These are phyloP conservation scores for Zaprionus inermis DNA, from an alignment of 1,140 invertebrate genomes.

Conservation along the genomic window DNA sequence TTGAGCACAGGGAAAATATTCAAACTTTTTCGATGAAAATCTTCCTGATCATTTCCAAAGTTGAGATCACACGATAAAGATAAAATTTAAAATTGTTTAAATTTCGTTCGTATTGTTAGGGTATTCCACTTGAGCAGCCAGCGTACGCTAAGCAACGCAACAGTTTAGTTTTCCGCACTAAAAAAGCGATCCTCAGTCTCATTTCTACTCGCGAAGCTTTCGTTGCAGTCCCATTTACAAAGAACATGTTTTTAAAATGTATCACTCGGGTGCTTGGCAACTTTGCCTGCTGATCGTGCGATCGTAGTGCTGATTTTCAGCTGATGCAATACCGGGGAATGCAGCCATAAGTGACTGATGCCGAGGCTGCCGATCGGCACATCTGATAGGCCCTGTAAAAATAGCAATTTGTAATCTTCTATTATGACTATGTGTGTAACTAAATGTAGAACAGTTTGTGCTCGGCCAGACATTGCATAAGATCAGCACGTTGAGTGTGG, in stretches of 20 bases:
- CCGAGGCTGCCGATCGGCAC: not conserved
- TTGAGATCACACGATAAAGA: not conserved
- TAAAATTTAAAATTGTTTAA: too few relatives aligned
- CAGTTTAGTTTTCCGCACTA: not conserved
- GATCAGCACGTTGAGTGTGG: conserved; percentile 23
- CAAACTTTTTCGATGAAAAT: not conserved
- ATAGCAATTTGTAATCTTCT: not conserved
- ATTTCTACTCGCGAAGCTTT: not conserved
- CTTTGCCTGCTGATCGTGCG: conserved; percentile 27
- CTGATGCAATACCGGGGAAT: conserved; percentile 7
- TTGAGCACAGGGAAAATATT: not conserved
- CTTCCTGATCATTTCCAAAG: not conserved
- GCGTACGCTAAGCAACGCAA: too few relatives aligned
- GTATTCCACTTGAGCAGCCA: not conserved
- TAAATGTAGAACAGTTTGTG: not conserved
- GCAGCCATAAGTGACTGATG: conserved; percentile 6
- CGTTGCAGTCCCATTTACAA: conserved; percentile 24
- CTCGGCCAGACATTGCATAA: conserved; percentile 63
- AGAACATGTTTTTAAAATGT: conserved; percentile 50
- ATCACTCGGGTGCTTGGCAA: conserved; percentile 16
- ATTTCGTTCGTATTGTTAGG: not conserved
- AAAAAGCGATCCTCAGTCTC: not conserved
- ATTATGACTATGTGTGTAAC: not conserved
- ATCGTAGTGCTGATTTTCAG: conserved; percentile 28
- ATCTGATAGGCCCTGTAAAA: not conserved